phyloP scores from a whole-genome alignment of 2,888 invertebrate species.

The Synanthedon formicaeformis region DNA sequence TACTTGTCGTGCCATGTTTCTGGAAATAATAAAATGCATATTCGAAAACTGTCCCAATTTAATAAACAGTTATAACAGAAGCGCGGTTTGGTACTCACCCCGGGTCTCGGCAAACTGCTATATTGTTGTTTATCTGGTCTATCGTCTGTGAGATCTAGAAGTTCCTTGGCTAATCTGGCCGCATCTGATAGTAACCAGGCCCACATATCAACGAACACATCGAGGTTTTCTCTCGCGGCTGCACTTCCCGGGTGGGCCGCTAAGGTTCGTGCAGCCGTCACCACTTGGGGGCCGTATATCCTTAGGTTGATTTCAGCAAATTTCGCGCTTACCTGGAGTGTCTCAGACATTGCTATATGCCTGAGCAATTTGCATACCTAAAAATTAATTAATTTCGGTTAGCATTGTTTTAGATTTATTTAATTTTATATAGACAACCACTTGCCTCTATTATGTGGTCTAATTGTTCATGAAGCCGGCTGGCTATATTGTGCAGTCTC shows the following conservation, averaged over 20 bases:
- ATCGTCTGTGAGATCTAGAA: slow-evolving; percentile 81
- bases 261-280: slow-evolving; percentile 92
- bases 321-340: slow-evolving; percentile 94
- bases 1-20: slow-evolving; percentile 97
- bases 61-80: neutral
- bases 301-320: slow-evolving; percentile 95
- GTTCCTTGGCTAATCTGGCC: slow-evolving; percentile 89
- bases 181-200: slow-evolving; percentile 93
- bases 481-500: slow-evolving; percentile 91
- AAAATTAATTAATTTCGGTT: slow-evolving; percentile 1
- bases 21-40: slow-evolving; percentile 38
- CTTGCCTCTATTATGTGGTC: slow-evolving; percentile 97
- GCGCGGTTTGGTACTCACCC: slow-evolving; percentile 73
- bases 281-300: slow-evolving; percentile 94
- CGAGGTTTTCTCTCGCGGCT: slow-evolving; percentile 96
- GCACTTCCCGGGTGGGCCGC: slow-evolving; percentile 93
- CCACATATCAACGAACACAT: slow-evolving; percentile 96
- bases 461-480: slow-evolving; percentile 96
- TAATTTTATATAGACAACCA: neutral
- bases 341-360: slow-evolving; percentile 95
- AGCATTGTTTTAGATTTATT: neutral
- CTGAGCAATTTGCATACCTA: slow-evolving; percentile 95
- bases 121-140: slow-evolving; percentile 72
- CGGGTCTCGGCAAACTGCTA: slow-evolving; percentile 94
- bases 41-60: neutral